A percentile compares a stretch with the other conserved stretches of the same genome.
Evolutionary conservation across 2,113 vertebrate species (phyloP).

Genomic region (Prochilodus magdalenae): DNA sequence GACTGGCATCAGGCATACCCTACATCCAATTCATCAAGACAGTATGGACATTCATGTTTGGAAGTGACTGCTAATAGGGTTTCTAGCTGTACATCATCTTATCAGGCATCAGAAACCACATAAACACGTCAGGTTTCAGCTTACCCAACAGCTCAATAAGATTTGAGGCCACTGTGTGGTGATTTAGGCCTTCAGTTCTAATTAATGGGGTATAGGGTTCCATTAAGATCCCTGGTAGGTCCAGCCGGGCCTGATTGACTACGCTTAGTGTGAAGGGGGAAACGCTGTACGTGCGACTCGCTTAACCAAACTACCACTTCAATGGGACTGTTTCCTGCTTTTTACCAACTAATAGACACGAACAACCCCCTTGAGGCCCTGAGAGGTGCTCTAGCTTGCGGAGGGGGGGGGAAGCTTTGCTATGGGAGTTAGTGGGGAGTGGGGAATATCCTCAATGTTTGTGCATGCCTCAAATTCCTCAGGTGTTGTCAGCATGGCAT

Average conservation of each 20-base stretch:
- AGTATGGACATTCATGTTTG: too few species aligned
- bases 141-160: too few species aligned
- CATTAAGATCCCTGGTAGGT: too few species aligned
- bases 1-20: too few species aligned
- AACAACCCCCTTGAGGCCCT: not conserved
- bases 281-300: not conserved
- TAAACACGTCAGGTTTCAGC: too few species aligned
- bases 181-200: too few species aligned
- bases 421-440: slow-evolving; percentile 30
- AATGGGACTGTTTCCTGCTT: not conserved
- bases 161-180: too few species aligned
- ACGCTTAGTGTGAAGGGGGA: not conserved
- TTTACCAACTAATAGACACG: not conserved
- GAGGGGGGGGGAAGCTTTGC: slow-evolving; percentile 7
- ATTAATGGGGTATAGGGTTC: too few species aligned
- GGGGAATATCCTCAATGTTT: slow-evolving; percentile 56
- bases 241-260: not conserved
- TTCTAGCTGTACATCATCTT: too few species aligned
- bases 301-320: not conserved
- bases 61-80: too few species aligned
- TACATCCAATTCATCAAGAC: too few species aligned
- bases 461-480: slow-evolving; percentile 77
- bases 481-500: slow-evolving; percentile 75
- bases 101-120: too few species aligned
- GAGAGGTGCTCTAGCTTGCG: slow-evolving; percentile 26